phyloP scores from a whole-genome alignment of 1,140 invertebrate genomes.

The Meloidogyne hapla region DNA sequence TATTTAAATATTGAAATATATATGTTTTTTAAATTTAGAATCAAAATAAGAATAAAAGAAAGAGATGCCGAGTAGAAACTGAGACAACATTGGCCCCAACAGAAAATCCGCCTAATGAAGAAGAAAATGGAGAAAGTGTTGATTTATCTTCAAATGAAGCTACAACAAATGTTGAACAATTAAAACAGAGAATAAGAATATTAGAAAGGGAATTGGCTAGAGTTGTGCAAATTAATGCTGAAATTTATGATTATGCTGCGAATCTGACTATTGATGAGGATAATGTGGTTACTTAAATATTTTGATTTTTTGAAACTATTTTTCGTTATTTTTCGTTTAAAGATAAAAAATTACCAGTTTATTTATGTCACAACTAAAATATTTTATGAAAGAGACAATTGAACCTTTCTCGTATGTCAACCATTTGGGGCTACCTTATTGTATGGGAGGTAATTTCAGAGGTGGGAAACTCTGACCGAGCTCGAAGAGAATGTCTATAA shows the following conservation, averaged over 20 bases:
- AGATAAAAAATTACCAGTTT: background rate
- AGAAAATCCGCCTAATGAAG: background rate
- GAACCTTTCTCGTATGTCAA: background rate
- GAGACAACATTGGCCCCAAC: background rate
- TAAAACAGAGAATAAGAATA: background rate
- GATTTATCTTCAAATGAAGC: too few species aligned
- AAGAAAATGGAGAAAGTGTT: background rate
- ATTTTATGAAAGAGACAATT: background rate
- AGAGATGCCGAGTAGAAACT: background rate
- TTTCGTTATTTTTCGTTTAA: background rate
- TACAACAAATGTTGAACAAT: background rate
- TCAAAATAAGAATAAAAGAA: background rate
- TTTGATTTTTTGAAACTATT: background rate
- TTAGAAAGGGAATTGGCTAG: conserved; percentile 7
- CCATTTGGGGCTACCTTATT: background rate
- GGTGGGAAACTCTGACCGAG: too few species aligned
- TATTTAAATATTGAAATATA: background rate
- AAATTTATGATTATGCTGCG: conserved; percentile 15
- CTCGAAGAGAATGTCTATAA: too few species aligned
- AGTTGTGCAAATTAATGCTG: conserved; percentile 19
- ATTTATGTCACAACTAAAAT: background rate
- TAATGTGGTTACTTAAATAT: background rate
- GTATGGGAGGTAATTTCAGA: too few species aligned
- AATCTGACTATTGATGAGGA: conserved; percentile 13
- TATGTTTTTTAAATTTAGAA: too few species aligned